A percentile compares a stretch with the other conserved stretches of the same genome.
Conservation (phyloP, 2,797 vertebrate species). For the Myiotriccus ornatus region DNA sequence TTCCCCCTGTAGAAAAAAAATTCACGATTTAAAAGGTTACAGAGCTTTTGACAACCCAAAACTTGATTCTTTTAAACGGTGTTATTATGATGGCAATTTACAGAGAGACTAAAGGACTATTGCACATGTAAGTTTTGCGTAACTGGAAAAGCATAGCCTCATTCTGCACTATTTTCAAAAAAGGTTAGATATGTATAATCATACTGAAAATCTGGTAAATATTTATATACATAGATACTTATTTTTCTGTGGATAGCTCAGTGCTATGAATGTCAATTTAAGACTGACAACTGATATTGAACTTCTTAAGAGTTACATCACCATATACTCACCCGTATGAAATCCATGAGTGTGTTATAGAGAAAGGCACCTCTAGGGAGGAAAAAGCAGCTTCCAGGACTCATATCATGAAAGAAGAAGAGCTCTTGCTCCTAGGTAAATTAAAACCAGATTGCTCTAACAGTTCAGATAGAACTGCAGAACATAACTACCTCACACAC, state of each 20-base stretch:
- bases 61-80: background rate
- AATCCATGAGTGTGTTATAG: constrained; percentile 89
- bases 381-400: constrained; percentile 96
- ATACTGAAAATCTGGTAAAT: background rate
- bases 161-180: background rate
- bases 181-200: background rate
- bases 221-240: background rate
- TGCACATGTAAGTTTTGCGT: background rate
- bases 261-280: background rate
- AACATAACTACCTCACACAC: background rate
- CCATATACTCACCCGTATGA: constrained; percentile 85
- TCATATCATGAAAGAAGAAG: constrained; percentile 96
- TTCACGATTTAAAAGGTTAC: background rate
- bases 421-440: constrained; percentile 89
- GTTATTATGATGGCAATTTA: background rate
- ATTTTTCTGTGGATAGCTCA: background rate
- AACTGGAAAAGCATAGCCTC: background rate
- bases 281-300: background rate
- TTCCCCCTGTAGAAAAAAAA: constrained; percentile 79
- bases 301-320: background rate
- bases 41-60: background rate
- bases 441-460: background rate
- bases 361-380: constrained; percentile 90
- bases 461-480: background rate
- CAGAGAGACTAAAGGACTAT: background rate